Percentiles rank a stretch among this genome's conserved stretches.
Evolutionary conservation across 2,888 invertebrate species (phyloP).

Genomic region (Omphaloscelis lunosa): DNA sequence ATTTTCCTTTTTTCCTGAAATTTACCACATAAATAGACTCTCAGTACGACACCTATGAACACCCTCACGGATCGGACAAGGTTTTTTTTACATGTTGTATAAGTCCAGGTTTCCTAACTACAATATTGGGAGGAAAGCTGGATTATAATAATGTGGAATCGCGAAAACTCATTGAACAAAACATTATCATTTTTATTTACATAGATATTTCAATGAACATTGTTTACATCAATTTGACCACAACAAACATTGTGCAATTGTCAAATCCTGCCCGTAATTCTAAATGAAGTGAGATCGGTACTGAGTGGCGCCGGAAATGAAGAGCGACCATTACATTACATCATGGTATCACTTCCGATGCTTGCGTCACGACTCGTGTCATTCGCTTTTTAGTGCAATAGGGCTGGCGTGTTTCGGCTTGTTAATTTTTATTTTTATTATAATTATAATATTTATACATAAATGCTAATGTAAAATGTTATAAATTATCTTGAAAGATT

Average conservation of each 20-base stretch:
- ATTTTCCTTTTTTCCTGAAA: no score
- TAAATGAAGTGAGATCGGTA: constrained; percentile 55
- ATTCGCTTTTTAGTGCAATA: constrained; percentile 37
- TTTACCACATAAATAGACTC: no score
- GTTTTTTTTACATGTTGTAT: no score
- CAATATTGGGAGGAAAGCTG: no score
- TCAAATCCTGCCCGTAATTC: constrained; percentile 36
- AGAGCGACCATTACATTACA: constrained; percentile 50
- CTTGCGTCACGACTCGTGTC: constrained; percentile 60
- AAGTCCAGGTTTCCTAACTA: no score
- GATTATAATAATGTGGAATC: no score
- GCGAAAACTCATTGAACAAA: no score
- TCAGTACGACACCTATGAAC: no score
- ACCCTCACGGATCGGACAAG: no score
- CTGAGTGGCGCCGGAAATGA: constrained; percentile 58
- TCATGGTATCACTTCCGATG: constrained; percentile 55
- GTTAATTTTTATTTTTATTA: no score
- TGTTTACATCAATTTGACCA: not conserved
- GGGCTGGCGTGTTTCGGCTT: constrained; percentile 35
- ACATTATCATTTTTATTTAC: no score
- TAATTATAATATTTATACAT: not conserved
- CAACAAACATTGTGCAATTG: constrained; percentile 7
- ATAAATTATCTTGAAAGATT: not conserved
- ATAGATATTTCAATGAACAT: not conserved
- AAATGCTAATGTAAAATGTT: not conserved